phyloP scores from a whole-genome alignment of 2,797 vertebrate genomes.

The Gambusia yucatana region DNA sequence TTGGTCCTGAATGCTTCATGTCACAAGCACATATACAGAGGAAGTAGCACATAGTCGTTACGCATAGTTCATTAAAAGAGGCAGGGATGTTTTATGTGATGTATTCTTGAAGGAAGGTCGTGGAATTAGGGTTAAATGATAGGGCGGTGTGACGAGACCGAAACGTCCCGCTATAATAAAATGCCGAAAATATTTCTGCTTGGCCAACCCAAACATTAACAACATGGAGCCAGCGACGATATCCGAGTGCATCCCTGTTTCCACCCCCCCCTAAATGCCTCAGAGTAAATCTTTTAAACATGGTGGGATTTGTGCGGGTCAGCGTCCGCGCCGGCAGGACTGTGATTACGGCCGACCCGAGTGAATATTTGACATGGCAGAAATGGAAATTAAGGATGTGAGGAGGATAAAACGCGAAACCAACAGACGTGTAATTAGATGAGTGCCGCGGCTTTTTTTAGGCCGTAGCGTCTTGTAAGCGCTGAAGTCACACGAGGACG shows the following conservation, averaged over 20 bases:
- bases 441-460: constrained; percentile 31
- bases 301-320: constrained; percentile 25
- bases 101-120: constrained; percentile 46
- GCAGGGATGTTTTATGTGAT: constrained; percentile 45
- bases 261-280: constrained; percentile 27
- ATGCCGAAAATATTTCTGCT: constrained; percentile 41
- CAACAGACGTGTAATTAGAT: constrained; percentile 59
- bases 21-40: constrained; percentile 59
- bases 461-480: constrained; percentile 9
- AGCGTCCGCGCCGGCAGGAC: constrained; percentile 38
- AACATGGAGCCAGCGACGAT: constrained; percentile 26
- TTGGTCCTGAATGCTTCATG: constrained; percentile 42
- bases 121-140: constrained; percentile 52
- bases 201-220: constrained; percentile 34
- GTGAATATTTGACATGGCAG: constrained; percentile 67
- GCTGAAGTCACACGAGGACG: constrained; percentile 51
- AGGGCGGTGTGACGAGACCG: constrained; percentile 36
- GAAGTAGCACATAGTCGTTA: constrained; percentile 32
- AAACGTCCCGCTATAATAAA: constrained; percentile 45
- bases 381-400: constrained; percentile 51
- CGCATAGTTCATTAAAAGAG: constrained; percentile 2
- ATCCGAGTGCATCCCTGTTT: constrained; percentile 37
- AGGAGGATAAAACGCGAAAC: constrained; percentile 32
- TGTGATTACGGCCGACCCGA: constrained; percentile 64
- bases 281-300: constrained; percentile 16